phyloP scores from a whole-genome alignment of 2,797 vertebrate genomes.

The Etheostoma nigrum region DNA sequence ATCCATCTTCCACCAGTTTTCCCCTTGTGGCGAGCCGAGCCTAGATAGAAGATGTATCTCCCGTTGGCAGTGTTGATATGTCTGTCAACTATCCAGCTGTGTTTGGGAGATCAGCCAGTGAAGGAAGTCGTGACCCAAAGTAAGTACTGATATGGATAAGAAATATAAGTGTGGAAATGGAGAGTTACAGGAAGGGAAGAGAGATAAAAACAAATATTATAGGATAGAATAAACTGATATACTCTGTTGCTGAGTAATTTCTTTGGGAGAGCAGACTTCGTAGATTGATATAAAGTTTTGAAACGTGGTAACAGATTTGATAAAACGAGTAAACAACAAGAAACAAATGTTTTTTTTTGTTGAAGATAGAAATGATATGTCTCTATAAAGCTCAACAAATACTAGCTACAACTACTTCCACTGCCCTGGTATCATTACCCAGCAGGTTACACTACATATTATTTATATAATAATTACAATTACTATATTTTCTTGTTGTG shows the following conservation, averaged over 20 bases:
- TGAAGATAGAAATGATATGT: accelerated
- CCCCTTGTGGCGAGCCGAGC: not conserved
- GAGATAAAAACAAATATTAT: not conserved
- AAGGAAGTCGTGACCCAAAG: constrained; percentile 55
- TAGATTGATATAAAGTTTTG: not conserved
- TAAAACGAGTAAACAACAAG: not conserved
- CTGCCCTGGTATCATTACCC: not conserved
- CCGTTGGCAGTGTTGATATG: constrained; percentile 64
- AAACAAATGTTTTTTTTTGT: not conserved
- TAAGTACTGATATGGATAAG: constrained; percentile 52
- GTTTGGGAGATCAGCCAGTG: constrained; percentile 52
- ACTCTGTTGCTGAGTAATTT: not conserved
- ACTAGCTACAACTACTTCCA: not conserved
- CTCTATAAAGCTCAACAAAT: not conserved
- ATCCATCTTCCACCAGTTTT: not conserved
- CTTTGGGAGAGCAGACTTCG: not conserved
- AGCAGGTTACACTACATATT: not conserved
- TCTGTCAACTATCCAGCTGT: constrained; percentile 57
- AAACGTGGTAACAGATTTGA: not conserved
- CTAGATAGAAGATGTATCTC: constrained; percentile 57
- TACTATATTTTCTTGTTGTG: no score
- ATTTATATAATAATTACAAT: no score
- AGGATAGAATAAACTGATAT: not conserved
- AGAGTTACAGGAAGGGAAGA: not conserved
- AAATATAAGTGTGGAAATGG: not conserved